A percentile compares a stretch with the other conserved stretches of the same genome.
phyloP scores from a whole-genome alignment of 2,113 vertebrate genomes.

The Daboia siamensis region DNA sequence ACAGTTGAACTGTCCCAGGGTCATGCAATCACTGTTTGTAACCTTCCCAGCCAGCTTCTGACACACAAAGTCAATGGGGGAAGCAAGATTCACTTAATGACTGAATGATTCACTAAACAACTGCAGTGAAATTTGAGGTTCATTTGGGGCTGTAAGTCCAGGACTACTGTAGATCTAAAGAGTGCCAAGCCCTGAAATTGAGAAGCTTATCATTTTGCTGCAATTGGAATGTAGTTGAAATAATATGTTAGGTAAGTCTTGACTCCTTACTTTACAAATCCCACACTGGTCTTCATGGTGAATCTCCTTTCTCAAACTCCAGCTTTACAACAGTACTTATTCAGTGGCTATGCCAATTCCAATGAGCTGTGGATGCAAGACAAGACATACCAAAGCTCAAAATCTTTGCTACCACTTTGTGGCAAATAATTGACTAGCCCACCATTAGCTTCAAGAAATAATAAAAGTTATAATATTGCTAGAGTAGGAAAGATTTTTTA shows the following conservation, averaged over 20 bases:
- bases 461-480: neutral
- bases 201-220: neutral
- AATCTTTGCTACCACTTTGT: neutral
- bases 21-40: neutral
- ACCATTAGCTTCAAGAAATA: neutral
- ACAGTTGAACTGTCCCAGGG: neutral
- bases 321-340: neutral
- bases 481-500: neutral
- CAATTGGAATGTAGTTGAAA: neutral
- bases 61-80: neutral
- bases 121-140: neutral
- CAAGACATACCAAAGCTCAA: neutral
- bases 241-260: neutral
- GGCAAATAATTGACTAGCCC: neutral
- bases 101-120: too few relatives aligned
- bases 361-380: neutral
- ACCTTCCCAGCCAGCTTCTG: neutral
- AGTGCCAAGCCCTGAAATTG: neutral
- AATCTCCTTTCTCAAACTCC: neutral
- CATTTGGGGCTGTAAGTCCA: neutral
- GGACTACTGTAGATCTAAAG: neutral
- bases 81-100: too few relatives aligned
- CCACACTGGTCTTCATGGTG: neutral
- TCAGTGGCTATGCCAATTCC: neutral
- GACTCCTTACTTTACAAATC: neutral